These are phyloP conservation scores for Scolanthus callimorphus DNA, from an alignment of 92 coral and sea anemone species.

Conservation along the genomic window DNA sequence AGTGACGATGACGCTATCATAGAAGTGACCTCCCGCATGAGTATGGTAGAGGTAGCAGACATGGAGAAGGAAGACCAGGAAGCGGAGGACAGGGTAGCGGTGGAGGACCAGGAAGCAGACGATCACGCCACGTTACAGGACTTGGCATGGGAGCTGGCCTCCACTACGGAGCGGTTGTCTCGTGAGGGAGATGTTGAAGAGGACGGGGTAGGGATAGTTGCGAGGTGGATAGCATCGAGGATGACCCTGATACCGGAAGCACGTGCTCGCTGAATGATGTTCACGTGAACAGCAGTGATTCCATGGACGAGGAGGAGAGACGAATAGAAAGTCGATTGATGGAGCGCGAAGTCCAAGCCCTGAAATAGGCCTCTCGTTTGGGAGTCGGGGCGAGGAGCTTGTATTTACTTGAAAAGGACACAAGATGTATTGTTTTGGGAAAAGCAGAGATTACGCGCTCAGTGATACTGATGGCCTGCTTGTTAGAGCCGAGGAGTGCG, in stretches of 20 bases:
- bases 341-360: conserved; percentile 64
- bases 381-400: no score
- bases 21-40: conserved; percentile 30
- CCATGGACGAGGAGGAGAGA: conserved; percentile 42
- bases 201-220: conserved; percentile 16
- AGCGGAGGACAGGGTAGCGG: conserved; percentile 31
- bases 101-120: conserved; percentile 75
- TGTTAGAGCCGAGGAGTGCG: no score
- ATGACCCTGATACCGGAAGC: conserved; percentile 63
- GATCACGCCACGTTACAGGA: conserved; percentile 86
- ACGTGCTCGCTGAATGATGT: conserved; percentile 40
- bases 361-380: no score
- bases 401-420: no score
- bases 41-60: conserved; percentile 6
- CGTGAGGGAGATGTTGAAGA: conserved; percentile 48
- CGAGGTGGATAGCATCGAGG: conserved; percentile 86
- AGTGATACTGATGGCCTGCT: no score
- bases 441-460: no score
- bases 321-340: conserved; percentile 22
- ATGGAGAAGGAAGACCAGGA: no score
- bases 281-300: conserved; percentile 20
- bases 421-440: no score
- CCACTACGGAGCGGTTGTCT: conserved; percentile 85
- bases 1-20: conserved; percentile 74
- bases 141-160: conserved; percentile 93